These are phyloP conservation scores for Alfaro cultratus DNA, from an alignment of 2,797 vertebrate genomes.

Conservation along the genomic window DNA sequence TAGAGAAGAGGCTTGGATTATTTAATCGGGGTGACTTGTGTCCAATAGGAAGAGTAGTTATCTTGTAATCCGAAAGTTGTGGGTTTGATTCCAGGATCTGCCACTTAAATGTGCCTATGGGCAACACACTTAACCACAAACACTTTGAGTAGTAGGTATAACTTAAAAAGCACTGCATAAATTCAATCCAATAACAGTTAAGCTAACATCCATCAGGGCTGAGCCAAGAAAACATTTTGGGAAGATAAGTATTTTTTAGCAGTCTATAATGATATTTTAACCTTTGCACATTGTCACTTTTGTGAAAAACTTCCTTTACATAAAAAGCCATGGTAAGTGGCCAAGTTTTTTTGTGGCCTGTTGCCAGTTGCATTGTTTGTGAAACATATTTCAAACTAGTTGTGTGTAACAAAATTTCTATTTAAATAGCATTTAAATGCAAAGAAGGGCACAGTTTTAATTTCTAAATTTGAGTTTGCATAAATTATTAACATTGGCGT, in stretches of 20 bases:
- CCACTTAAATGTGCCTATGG: not conserved
- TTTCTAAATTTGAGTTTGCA: not conserved
- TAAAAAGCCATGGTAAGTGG: not conserved
- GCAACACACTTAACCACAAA: not conserved
- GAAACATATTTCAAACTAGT: not conserved
- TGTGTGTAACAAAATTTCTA: not conserved
- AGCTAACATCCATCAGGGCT: not conserved
- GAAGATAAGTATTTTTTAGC: not conserved
- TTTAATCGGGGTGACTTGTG: not conserved
- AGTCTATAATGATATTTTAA: not conserved
- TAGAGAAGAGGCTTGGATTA: not conserved
- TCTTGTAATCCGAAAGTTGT: not conserved
- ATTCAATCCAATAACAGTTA: not conserved
- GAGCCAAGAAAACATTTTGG: not conserved
- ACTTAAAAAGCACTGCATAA: not conserved
- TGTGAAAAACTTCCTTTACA: not conserved
- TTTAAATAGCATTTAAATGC: not conserved
- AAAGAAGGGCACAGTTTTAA: not conserved
- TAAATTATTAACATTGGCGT: not conserved
- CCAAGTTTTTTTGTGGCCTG: not conserved
- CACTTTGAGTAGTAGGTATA: not conserved
- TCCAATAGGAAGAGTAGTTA: not conserved
- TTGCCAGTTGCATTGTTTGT: not conserved
- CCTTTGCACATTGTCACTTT: not conserved
- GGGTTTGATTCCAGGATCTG: not conserved